Percentiles rank a stretch among this genome's conserved stretches.
Evolutionary conservation across 2,113 vertebrate genomes (phyloP).

Genomic region (Pantherophis guttatus): DNA sequence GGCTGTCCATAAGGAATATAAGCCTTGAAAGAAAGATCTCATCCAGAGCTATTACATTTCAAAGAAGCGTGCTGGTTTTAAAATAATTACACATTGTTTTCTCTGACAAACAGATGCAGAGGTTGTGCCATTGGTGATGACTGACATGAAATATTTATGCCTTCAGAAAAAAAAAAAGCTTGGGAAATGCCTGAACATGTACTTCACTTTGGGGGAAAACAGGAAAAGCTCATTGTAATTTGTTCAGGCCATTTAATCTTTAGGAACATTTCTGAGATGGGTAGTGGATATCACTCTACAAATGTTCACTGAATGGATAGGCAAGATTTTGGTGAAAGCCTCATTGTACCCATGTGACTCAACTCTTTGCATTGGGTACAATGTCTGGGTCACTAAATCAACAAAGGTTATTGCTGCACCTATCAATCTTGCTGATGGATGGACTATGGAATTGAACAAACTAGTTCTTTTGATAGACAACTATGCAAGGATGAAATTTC

Average conservation of each 20-base stretch:
- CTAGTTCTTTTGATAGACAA: neutral
- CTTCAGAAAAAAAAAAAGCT: neutral
- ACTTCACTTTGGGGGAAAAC: neutral
- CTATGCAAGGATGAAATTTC: neutral
- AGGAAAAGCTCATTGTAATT: neutral
- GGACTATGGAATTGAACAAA: neutral
- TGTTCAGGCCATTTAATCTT: neutral
- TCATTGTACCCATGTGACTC: neutral
- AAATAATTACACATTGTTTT: constrained; percentile 8
- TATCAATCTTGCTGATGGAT: neutral
- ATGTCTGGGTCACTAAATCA: neutral
- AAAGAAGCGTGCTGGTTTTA: constrained; percentile 11
- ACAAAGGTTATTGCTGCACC: neutral
- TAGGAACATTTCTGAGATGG: neutral
- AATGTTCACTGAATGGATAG: neutral
- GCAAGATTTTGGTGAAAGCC: neutral
- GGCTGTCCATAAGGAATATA: neutral
- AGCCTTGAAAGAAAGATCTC: constrained; percentile 1
- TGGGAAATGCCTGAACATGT: constrained; percentile 8
- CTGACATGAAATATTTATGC: constrained; percentile 14
- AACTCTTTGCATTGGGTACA: neutral
- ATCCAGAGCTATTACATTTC: constrained; percentile 2
- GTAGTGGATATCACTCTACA: neutral
- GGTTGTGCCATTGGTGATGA: constrained; percentile 7
- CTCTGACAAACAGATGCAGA: constrained; percentile 2